Percentiles rank a stretch among this genome's conserved stretches.
These are phyloP conservation scores for Actenoides hombroni DNA, from an alignment of 2,113 vertebrate genomes.

Conservation along the genomic window DNA sequence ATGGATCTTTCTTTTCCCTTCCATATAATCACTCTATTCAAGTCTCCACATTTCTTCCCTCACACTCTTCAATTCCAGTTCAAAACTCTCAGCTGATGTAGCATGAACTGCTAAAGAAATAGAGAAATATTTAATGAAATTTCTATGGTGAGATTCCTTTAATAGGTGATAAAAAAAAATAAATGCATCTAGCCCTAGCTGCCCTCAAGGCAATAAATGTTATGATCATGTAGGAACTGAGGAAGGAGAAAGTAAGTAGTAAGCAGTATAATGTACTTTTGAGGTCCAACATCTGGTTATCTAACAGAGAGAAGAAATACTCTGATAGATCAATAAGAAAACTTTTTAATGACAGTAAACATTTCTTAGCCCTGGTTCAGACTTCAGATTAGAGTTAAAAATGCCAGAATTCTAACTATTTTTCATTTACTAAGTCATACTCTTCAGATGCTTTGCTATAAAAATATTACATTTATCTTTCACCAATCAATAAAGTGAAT, in stretches of 20 bases:
- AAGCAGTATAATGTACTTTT: neutral
- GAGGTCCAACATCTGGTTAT: neutral
- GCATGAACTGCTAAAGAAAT: neutral
- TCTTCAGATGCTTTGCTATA: neutral
- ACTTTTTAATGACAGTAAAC: neutral
- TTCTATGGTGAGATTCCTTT: neutral
- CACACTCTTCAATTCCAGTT: neutral
- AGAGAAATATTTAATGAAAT: neutral
- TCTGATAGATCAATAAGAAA: neutral
- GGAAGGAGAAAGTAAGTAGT: neutral
- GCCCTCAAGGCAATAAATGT: neutral
- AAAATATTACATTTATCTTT: constrained; percentile 7
- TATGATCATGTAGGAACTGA: neutral
- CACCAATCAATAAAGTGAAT: neutral
- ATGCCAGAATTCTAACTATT: neutral
- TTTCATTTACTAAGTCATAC: neutral
- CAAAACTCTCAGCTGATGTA: neutral
- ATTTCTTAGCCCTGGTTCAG: neutral
- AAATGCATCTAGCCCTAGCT: neutral
- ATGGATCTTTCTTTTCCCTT: neutral
- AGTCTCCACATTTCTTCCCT: neutral
- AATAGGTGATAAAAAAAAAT: neutral
- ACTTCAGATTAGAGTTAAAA: neutral
- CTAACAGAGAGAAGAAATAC: constrained; percentile 19
- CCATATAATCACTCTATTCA: neutral